phyloP scores from a whole-genome alignment of 2,888 invertebrate genomes.

The Tipula confusa region DNA sequence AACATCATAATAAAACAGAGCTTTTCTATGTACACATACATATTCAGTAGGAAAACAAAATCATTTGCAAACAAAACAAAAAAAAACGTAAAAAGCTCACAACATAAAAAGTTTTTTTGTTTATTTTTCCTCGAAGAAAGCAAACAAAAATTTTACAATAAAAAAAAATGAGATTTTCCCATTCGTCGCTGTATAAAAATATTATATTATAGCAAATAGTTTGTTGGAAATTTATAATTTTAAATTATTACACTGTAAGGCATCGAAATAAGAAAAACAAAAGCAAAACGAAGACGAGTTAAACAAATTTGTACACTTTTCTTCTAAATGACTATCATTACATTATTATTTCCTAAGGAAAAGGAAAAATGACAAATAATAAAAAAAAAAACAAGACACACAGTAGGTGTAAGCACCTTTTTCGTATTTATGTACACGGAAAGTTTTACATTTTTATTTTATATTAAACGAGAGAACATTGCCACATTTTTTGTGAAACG shows the following conservation, averaged over 20 bases:
- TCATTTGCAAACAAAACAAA: no score
- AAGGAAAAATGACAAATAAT: neutral
- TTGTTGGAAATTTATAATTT: neutral
- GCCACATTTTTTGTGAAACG: neutral
- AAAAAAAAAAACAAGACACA: neutral
- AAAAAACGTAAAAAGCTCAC: neutral
- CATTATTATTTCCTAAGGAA: neutral
- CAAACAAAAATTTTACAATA: constrained; percentile 3
- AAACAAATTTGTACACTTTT: neutral
- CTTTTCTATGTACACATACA: neutral
- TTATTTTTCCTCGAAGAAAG: neutral
- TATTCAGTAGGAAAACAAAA: neutral
- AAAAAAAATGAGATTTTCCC: neutral
- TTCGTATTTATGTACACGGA: neutral
- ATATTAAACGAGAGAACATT: neutral
- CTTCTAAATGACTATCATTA: neutral
- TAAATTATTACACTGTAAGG: neutral
- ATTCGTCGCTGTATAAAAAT: neutral
- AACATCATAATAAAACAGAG: neutral
- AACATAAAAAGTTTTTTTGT: neutral
- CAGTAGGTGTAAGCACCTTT: neutral
- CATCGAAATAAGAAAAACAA: no score
- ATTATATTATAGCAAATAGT: neutral
- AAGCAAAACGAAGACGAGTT: neutral
- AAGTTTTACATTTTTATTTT: neutral